Conservation (phyloP, 2,888 invertebrate genomes). For the Hemaris fuciformis region DNA sequence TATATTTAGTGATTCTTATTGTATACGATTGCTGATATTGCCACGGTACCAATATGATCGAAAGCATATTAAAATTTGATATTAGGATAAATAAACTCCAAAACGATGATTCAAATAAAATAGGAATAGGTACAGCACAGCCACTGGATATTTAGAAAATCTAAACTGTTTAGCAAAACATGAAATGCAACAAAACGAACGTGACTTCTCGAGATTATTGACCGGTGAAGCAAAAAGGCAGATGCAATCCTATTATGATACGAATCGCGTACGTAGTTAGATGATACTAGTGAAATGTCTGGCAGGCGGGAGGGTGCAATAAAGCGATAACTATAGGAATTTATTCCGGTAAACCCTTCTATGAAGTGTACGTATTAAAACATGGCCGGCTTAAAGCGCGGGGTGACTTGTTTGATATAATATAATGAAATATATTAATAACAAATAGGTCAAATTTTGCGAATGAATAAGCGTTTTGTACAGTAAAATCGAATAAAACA, state of each 20-base stretch:
- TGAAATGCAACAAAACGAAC: neutral
- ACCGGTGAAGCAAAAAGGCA: neutral
- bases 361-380: constrained; percentile 71
- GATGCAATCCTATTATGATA: constrained; percentile 2
- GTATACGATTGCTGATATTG: neutral
- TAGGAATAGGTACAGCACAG: too few relatives aligned
- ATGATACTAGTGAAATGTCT: constrained; percentile 65
- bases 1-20: constrained; percentile 24
- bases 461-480: constrained; percentile 76
- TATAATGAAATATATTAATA: constrained; percentile 44
- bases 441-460: constrained; percentile 74
- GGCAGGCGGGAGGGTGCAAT: constrained; percentile 78
- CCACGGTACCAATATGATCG: neutral
- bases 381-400: constrained; percentile 65
- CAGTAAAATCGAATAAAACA: constrained; percentile 70
- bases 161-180: too few relatives aligned
- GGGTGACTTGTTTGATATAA: constrained; percentile 44
- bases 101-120: too few relatives aligned
- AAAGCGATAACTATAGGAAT: constrained; percentile 36
- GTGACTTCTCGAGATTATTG: neutral
- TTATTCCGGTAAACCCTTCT: constrained; percentile 69
- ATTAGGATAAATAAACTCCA: too few relatives aligned
- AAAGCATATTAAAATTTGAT: neutral
- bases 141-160: too few relatives aligned
- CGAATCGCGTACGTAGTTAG: constrained; percentile 50